These are phyloP conservation scores for Theretra japonica DNA, from an alignment of 2,888 invertebrate species.

Conservation along the genomic window DNA sequence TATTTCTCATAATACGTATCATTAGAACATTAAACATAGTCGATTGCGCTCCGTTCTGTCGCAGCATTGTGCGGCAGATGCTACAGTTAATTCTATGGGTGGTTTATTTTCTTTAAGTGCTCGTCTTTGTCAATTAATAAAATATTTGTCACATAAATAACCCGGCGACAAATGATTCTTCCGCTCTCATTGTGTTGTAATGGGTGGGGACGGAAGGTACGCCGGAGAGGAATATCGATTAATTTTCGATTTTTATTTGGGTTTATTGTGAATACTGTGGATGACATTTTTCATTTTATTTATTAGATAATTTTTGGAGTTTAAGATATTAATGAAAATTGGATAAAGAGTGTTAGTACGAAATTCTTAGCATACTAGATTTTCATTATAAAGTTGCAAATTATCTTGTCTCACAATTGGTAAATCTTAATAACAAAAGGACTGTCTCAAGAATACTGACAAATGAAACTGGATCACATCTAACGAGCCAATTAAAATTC, in stretches of 20 bases:
- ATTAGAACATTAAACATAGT: background rate
- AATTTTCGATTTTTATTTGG: background rate
- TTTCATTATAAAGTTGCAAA: background rate
- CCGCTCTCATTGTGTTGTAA: slow-evolving; percentile 47
- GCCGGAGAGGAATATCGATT: background rate
- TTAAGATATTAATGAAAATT: no score
- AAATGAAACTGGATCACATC: background rate
- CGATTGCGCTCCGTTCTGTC: no score
- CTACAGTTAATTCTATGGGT: slow-evolving; percentile 63
- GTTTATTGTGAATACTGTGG: background rate
- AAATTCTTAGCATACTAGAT: no score
- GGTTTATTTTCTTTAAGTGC: slow-evolving; percentile 60
- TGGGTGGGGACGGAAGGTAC: background rate
- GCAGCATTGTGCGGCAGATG: slow-evolving; percentile 50
- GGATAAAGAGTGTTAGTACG: no score
- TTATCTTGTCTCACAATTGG: background rate
- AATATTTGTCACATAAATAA: slow-evolving; percentile 81
- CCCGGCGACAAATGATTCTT: slow-evolving; percentile 65
- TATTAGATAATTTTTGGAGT: no score
- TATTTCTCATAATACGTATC: background rate
- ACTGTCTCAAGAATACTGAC: background rate
- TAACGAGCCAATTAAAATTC: slow-evolving; percentile 8
- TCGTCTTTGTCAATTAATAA: slow-evolving; percentile 72
- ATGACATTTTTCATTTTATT: no score
- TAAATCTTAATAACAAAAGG: background rate